phyloP scores from a whole-genome alignment of 1,140 invertebrate genomes.

The Metopolophium dirhodum region DNA sequence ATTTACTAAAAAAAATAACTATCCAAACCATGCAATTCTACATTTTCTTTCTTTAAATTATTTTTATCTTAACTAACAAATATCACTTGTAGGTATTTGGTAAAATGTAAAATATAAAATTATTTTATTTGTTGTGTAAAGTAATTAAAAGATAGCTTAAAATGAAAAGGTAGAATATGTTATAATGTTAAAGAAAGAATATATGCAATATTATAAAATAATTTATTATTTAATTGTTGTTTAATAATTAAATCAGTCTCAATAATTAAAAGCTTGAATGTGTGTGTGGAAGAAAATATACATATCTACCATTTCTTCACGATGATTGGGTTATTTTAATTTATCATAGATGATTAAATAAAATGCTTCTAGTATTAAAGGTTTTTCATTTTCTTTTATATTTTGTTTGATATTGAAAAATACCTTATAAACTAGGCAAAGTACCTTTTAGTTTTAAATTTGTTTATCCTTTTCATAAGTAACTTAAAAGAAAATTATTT shows the following conservation, averaged over 20 bases:
- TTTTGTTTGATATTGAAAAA: neutral
- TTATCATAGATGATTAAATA: neutral
- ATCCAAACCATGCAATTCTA: slow-evolving; percentile 4
- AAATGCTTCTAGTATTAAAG: neutral
- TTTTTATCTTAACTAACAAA: slow-evolving; percentile 7
- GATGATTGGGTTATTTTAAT: neutral
- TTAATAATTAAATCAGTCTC: neutral
- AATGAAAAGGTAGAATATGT: neutral
- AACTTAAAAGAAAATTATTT: neutral
- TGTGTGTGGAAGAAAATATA: neutral
- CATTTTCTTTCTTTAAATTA: neutral
- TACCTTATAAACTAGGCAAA: neutral
- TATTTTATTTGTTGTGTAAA: neutral
- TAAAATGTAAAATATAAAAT: neutral
- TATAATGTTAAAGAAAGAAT: neutral
- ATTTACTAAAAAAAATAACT: slow-evolving; percentile 24
- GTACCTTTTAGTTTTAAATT: neutral
- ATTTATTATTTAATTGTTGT: neutral
- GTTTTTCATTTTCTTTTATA: neutral
- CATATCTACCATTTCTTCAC: neutral
- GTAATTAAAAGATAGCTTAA: neutral
- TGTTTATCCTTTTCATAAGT: neutral
- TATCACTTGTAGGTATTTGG: neutral
- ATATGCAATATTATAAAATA: neutral
- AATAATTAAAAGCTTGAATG: too few species aligned